Evolutionary conservation across 2,888 invertebrate genomes (phyloP).

Genomic region (Agrochola lychnidis): DNA sequence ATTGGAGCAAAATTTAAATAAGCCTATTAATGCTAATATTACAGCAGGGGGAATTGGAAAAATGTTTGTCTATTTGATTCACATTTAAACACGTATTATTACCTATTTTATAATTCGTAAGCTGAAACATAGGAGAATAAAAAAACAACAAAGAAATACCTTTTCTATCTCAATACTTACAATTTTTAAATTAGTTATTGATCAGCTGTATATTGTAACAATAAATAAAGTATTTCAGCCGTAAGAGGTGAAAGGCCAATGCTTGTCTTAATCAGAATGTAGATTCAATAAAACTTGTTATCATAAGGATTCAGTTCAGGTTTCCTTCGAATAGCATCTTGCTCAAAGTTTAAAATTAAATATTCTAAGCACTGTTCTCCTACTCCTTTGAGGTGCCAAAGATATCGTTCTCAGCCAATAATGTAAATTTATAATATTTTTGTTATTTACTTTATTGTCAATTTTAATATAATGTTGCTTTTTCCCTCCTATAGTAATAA

Average conservation of each 20-base stretch:
- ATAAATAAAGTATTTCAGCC: neutral
- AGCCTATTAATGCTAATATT: neutral
- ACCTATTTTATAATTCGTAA: neutral
- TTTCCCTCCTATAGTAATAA: constrained; percentile 9
- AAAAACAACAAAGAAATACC: neutral
- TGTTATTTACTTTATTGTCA: constrained; percentile 2
- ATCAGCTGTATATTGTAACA: constrained; percentile 5
- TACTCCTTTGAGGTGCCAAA: neutral
- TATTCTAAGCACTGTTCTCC: constrained; percentile 18
- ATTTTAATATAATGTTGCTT: constrained; percentile 10
- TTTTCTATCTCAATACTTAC: neutral
- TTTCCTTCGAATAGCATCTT: neutral
- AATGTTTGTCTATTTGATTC: neutral
- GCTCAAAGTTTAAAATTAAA: constrained; percentile 11
- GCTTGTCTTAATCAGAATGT: neutral
- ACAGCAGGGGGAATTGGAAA: neutral
- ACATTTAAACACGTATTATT: neutral
- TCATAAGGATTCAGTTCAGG: neutral
- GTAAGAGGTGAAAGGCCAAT: neutral
- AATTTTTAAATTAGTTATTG: neutral
- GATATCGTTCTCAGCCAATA: neutral
- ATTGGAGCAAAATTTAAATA: constrained; percentile 12
- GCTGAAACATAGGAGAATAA: neutral
- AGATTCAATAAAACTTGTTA: neutral
- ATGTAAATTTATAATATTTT: constrained; percentile 34